These are phyloP conservation scores for Dendroctonus ponderosae DNA, from an alignment of 1,140 invertebrate genomes.

Conservation along the genomic window DNA sequence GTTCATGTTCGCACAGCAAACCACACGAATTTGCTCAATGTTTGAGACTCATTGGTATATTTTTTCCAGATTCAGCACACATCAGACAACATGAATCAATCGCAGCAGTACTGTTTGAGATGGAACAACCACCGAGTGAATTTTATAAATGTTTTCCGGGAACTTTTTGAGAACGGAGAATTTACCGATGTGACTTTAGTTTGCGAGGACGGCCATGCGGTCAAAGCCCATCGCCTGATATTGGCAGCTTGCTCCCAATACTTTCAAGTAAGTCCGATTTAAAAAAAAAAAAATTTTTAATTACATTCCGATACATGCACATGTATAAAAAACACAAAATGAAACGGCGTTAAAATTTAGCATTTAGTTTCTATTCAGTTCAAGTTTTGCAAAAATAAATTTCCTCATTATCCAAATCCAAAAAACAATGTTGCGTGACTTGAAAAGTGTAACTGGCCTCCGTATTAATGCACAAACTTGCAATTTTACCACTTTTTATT, in stretches of 20 bases:
- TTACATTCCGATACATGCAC: background rate
- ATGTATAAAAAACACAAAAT: no score
- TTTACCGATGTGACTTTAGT: slow-evolving; percentile 87
- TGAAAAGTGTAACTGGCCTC: no score
- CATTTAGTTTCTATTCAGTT: no score
- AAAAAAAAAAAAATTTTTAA: slow-evolving; percentile 3
- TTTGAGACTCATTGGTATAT: no score
- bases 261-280: slow-evolving; percentile 54
- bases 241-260: slow-evolving; percentile 86
- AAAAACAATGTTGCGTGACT: no score
- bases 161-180: slow-evolving; percentile 77
- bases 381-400: no score
- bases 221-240: slow-evolving; percentile 75
- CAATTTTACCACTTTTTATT: background rate
- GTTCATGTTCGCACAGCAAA: no score
- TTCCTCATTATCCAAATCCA: no score
- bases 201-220: slow-evolving; percentile 69
- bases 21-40: no score
- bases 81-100: slow-evolving; percentile 56
- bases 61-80: no score
- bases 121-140: slow-evolving; percentile 93
- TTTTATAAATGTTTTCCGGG: slow-evolving; percentile 79
- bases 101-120: slow-evolving; percentile 84
- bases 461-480: no score
- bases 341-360: no score